Percentiles rank a stretch among this genome's conserved stretches.
These are phyloP conservation scores for Rhabdornis inornatus DNA, from an alignment of 2,113 vertebrate species.

Conservation along the genomic window DNA sequence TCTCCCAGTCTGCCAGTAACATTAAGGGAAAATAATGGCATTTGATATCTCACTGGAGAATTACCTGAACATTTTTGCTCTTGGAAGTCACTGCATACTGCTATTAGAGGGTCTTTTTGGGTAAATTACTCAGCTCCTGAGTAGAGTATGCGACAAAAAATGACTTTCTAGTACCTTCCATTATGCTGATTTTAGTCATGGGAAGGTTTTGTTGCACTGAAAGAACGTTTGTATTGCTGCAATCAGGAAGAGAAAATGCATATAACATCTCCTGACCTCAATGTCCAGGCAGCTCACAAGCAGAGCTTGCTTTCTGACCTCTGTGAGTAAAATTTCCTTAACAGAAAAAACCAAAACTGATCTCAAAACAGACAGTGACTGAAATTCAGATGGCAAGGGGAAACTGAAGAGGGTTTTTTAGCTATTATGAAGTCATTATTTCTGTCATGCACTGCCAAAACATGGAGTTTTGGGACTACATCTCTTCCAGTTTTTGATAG, in stretches of 20 bases:
- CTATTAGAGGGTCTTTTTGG: background rate
- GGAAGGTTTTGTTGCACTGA: background rate
- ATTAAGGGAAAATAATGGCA: constrained; percentile 10
- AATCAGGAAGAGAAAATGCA: background rate
- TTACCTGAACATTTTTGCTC: constrained; percentile 2
- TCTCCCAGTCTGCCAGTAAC: background rate
- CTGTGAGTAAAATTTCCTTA: background rate
- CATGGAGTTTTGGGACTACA: background rate
- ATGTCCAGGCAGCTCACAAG: background rate
- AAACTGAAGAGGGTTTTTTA: background rate
- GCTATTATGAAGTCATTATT: background rate
- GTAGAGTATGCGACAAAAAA: background rate
- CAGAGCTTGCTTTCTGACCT: background rate
- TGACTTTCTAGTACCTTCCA: background rate
- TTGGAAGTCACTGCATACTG: background rate
- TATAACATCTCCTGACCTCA: background rate
- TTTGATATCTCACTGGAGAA: background rate
- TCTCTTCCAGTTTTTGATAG: background rate
- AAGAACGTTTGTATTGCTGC: background rate
- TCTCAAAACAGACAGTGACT: background rate
- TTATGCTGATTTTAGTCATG: background rate
- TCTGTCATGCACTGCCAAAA: background rate
- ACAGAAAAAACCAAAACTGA: background rate
- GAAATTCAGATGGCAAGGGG: background rate
- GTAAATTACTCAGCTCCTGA: background rate